These are phyloP conservation scores for Danionella dracula DNA, from an alignment of 2,797 vertebrate species.

Conservation along the genomic window DNA sequence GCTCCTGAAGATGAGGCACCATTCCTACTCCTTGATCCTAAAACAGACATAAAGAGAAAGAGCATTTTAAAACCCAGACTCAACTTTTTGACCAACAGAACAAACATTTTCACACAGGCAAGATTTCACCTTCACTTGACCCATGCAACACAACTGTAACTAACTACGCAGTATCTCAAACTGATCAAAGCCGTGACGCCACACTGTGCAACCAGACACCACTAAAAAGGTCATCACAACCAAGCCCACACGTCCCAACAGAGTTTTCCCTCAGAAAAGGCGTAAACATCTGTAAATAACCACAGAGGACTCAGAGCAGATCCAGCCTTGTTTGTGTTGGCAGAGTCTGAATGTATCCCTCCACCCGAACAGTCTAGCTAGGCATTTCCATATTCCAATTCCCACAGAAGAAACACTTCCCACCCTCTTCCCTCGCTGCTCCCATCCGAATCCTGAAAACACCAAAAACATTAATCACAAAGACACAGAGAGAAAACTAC, in stretches of 20 bases:
- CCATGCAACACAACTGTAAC: constrained; percentile 5
- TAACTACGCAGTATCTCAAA: not conserved
- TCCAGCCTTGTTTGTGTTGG: constrained; percentile 50
- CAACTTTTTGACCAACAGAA: not conserved
- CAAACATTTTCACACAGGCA: not conserved
- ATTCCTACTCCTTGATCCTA: constrained; percentile 68
- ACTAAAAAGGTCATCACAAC: constrained; percentile 19
- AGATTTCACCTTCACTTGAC: constrained; percentile 10
- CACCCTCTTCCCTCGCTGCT: constrained; percentile 7
- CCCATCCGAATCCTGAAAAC: constrained; percentile 8
- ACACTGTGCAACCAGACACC: constrained; percentile 6
- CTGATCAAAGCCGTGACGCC: constrained; percentile 7
- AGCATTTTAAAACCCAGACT: not conserved
- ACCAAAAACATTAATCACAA: constrained; percentile 11
- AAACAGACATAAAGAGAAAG: constrained; percentile 3
- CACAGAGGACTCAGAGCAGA: constrained; percentile 26
- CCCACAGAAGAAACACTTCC: constrained; percentile 37
- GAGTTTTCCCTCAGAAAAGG: constrained; percentile 36
- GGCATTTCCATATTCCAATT: constrained; percentile 47
- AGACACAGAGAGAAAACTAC: constrained; percentile 42
- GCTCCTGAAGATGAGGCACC: constrained; percentile 67
- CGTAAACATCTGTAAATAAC: constrained; percentile 51
- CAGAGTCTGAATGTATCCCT: constrained; percentile 39
- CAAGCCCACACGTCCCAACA: constrained; percentile 24
- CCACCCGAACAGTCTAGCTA: constrained; percentile 26